These are phyloP conservation scores for Microcebus murinus DNA, from an alignment of 2,113 vertebrate species.

Conservation along the genomic window DNA sequence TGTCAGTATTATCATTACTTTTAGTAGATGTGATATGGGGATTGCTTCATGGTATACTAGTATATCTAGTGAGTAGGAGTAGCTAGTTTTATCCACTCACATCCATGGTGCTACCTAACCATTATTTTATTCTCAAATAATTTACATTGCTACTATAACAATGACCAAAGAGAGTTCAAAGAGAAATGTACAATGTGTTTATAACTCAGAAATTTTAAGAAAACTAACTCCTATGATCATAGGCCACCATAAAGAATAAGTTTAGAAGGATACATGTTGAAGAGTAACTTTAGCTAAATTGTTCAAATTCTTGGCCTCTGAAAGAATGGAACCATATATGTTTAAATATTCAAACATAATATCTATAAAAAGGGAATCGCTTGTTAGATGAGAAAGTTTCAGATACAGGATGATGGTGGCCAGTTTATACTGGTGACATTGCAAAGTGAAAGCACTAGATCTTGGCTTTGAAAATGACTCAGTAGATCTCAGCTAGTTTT, in stretches of 20 bases:
- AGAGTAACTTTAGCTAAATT: background rate
- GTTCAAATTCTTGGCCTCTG: background rate
- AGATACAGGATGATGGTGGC: background rate
- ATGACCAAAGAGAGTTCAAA: background rate
- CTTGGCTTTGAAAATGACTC: background rate
- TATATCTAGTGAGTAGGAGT: background rate
- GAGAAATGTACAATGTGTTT: background rate
- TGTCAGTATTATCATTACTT: background rate
- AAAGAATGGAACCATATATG: background rate
- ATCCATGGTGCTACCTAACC: background rate
- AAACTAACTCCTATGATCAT: background rate
- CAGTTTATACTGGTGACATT: background rate
- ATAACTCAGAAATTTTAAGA: background rate
- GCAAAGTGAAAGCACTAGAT: background rate
- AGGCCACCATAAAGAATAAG: background rate
- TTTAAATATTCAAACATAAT: background rate
- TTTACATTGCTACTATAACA: background rate
- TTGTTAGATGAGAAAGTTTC: constrained; percentile 3
- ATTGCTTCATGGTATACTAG: background rate
- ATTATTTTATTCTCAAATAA: constrained; percentile 31
- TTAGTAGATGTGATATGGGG: background rate
- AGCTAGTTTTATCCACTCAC: background rate
- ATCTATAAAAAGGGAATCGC: background rate
- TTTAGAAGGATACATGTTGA: background rate
- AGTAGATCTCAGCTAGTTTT: background rate